Evolutionary conservation across 2,888 invertebrate species (phyloP).

Genomic region (Acanthoscelides obtectus): DNA sequence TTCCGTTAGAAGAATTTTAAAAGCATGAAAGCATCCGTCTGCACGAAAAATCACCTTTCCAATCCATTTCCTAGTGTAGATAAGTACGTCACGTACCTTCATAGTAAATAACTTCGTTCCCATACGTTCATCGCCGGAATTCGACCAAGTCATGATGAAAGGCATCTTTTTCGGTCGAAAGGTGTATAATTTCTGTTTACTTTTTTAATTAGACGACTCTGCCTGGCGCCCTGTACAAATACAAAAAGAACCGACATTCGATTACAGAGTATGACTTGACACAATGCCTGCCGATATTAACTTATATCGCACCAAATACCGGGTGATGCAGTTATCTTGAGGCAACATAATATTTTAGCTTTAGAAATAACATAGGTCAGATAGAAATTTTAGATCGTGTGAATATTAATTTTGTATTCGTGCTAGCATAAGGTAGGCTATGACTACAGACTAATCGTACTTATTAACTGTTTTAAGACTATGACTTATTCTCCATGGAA

Average conservation of each 20-base stretch:
- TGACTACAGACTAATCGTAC: too few relatives aligned
- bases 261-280: constrained; percentile 13
- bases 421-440: too few relatives aligned
- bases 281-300: neutral
- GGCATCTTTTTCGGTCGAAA: neutral
- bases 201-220: constrained; percentile 18
- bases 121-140: neutral
- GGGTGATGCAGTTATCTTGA: too few relatives aligned
- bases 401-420: too few relatives aligned
- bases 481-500: too few relatives aligned
- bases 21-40: neutral
- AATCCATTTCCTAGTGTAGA: neutral
- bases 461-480: too few relatives aligned
- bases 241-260: constrained; percentile 7
- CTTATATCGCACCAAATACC: neutral
- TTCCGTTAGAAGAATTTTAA: neutral
- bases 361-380: too few relatives aligned
- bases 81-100: neutral
- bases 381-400: too few relatives aligned
- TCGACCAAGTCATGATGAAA: neutral
- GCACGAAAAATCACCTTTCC: neutral
- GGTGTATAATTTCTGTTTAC: constrained; percentile 6
- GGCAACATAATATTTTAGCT: too few relatives aligned
- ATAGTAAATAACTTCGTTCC: neutral
- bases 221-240: constrained; percentile 20